Conservation (phyloP, 2,113 vertebrate genomes). For the Saguinus midas region DNA sequence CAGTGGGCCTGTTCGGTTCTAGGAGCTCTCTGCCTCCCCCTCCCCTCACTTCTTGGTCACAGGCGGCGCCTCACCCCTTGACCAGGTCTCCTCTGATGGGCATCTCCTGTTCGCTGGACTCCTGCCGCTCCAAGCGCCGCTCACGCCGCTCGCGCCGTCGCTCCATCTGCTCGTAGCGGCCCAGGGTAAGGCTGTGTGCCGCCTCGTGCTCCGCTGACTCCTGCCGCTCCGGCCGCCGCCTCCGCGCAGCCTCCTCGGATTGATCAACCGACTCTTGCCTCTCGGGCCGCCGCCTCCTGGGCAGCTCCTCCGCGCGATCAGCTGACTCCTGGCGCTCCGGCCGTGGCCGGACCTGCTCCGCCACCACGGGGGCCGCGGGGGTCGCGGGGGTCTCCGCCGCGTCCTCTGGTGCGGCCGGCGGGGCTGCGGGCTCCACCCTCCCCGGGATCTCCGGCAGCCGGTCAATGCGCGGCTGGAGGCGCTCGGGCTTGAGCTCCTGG, state of each 20-base stretch:
- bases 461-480: slow-evolving; percentile 89
- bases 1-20: background rate
- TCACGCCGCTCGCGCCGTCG: slow-evolving; percentile 87
- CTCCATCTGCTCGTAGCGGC: slow-evolving; percentile 83
- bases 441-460: slow-evolving; percentile 85
- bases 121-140: slow-evolving; percentile 87
- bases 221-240: slow-evolving; percentile 86
- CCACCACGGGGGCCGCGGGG: background rate
- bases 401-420: slow-evolving; percentile 71
- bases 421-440: slow-evolving; percentile 76
- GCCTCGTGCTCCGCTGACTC: slow-evolving; percentile 86
- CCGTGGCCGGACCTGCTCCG: slow-evolving; percentile 45
- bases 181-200: slow-evolving; percentile 77
- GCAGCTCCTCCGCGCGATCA: slow-evolving; percentile 59
- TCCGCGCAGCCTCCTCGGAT: slow-evolving; percentile 84
- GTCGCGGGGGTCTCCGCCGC: background rate
- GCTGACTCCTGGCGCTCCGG: slow-evolving; percentile 67
- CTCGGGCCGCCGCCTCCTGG: slow-evolving; percentile 15
- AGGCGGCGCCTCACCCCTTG: slow-evolving; percentile 51
- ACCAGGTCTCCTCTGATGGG: slow-evolving; percentile 64
- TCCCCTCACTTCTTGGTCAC: background rate
- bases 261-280: slow-evolving; percentile 68
- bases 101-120: slow-evolving; percentile 92
- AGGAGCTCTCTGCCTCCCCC: background rate
- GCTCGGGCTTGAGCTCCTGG: slow-evolving; percentile 92